A percentile compares a stretch with the other conserved stretches of the same genome.
These are phyloP conservation scores for Glaucidium brasilianum DNA, from an alignment of 2,113 vertebrate genomes.

Conservation along the genomic window DNA sequence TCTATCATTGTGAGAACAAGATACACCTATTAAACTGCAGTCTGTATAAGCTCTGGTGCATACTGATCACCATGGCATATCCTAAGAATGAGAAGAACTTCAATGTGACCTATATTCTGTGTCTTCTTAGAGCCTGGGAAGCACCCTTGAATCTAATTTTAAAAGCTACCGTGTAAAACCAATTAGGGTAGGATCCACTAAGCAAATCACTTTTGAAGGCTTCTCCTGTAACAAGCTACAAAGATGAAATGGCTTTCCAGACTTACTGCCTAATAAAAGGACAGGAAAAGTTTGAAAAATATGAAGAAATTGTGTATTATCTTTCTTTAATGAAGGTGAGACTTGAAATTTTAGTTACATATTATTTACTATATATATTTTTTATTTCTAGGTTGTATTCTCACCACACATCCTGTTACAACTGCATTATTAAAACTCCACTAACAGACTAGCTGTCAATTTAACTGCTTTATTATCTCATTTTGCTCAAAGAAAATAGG, in stretches of 20 bases:
- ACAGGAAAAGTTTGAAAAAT: neutral
- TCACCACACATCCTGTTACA: neutral
- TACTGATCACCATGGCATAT: slow-evolving; percentile 23
- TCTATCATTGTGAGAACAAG: slow-evolving; percentile 52
- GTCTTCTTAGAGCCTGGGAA: slow-evolving; percentile 59
- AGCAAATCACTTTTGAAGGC: slow-evolving; percentile 7
- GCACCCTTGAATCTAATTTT: slow-evolving; percentile 63
- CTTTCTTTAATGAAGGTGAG: neutral
- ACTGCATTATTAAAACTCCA: neutral
- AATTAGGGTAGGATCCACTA: slow-evolving; percentile 38
- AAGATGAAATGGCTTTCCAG: neutral
- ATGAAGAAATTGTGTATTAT: neutral
- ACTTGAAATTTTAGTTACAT: neutral
- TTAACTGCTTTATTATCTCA: neutral
- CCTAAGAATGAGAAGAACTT: slow-evolving; percentile 58
- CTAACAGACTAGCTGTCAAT: neutral
- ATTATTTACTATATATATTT: neutral
- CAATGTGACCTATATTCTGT: slow-evolving; percentile 61
- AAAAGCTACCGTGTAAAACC: slow-evolving; percentile 58
- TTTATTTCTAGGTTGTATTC: neutral
- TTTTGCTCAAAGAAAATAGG: neutral
- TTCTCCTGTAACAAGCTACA: neutral
- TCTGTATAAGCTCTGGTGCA: slow-evolving; percentile 3
- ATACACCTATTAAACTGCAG: slow-evolving; percentile 1
- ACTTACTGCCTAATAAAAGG: neutral